phyloP scores from a whole-genome alignment of 2,113 vertebrate species.

The Eublepharis macularius region DNA sequence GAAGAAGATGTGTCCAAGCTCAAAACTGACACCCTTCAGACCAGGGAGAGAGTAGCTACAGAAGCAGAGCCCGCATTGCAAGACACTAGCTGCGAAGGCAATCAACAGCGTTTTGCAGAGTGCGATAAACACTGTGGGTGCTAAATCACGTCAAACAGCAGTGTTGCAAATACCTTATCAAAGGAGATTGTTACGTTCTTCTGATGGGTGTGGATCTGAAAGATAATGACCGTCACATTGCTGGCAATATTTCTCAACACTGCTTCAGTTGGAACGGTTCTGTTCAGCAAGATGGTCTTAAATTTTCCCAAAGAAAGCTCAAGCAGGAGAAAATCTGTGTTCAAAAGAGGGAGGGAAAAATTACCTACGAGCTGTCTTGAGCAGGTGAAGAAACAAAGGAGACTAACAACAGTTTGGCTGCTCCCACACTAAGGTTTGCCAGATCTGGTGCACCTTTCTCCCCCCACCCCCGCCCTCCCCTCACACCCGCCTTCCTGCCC shows the following conservation, averaged over 20 bases:
- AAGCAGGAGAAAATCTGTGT: conserved; percentile 81
- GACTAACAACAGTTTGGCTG: no score
- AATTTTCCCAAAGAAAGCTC: conserved; percentile 87
- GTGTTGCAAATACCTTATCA: conserved; percentile 73
- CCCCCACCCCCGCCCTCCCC: no score
- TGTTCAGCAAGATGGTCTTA: conserved; percentile 82
- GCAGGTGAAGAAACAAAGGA: neutral
- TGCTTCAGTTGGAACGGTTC: conserved; percentile 80
- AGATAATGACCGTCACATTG: conserved; percentile 81
- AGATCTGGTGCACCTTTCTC: no score
- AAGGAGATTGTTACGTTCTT: conserved; percentile 85
- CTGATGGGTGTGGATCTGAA: conserved; percentile 90
- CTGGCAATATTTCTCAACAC: conserved; percentile 79
- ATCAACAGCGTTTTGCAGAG: no score
- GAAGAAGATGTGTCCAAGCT: neutral
- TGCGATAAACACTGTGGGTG: neutral
- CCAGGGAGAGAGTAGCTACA: neutral
- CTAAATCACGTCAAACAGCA: neutral
- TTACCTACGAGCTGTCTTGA: neutral
- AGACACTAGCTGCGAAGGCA: neutral
- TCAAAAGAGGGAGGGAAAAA: neutral
- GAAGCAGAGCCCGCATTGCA: neutral
- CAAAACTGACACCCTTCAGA: neutral
- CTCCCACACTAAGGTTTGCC: no score
- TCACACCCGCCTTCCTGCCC: no score